A percentile compares a stretch with the other conserved stretches of the same genome.
phyloP scores from a whole-genome alignment of 35 echinoderm and acorn worm genomes.

The Hemicentrotus pulcherrimus region DNA sequence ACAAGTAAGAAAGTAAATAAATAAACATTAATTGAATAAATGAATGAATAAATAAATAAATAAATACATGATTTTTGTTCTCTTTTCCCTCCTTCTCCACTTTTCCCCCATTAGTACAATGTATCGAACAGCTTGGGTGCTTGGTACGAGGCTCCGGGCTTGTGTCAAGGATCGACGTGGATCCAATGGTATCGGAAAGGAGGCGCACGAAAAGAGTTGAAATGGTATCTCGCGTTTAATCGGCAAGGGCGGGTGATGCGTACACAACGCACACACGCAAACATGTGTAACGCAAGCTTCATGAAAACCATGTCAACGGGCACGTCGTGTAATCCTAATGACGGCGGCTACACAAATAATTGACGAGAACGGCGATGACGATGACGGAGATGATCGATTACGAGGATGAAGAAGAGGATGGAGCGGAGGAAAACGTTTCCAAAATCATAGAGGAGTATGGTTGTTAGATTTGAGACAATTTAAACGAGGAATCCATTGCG shows the following conservation, averaged over 20 bases:
- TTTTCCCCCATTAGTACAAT: neutral
- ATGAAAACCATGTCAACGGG: slow-evolving; percentile 6
- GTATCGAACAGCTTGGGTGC: neutral
- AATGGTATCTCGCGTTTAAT: neutral
- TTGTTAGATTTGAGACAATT: too few species aligned
- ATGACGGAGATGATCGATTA: neutral
- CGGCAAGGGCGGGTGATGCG: neutral
- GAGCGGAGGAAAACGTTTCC: too few species aligned
- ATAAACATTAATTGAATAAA: neutral
- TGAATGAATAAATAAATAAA: neutral
- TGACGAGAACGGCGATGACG: neutral
- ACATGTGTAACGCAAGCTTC: neutral
- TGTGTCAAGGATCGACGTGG: neutral
- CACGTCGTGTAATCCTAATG: neutral
- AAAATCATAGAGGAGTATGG: too few species aligned
- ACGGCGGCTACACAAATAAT: slow-evolving; percentile 26
- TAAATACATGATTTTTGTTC: neutral
- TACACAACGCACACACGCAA: neutral
- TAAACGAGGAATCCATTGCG: too few species aligned
- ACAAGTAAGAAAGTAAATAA: neutral
- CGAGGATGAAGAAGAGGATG: too few species aligned
- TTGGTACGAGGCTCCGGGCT: neutral
- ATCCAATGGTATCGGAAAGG: neutral
- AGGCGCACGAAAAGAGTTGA: neutral
- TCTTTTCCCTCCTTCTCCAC: neutral